phyloP scores from a whole-genome alignment of 2,113 vertebrate genomes.

The Larimichthys polyactis region DNA sequence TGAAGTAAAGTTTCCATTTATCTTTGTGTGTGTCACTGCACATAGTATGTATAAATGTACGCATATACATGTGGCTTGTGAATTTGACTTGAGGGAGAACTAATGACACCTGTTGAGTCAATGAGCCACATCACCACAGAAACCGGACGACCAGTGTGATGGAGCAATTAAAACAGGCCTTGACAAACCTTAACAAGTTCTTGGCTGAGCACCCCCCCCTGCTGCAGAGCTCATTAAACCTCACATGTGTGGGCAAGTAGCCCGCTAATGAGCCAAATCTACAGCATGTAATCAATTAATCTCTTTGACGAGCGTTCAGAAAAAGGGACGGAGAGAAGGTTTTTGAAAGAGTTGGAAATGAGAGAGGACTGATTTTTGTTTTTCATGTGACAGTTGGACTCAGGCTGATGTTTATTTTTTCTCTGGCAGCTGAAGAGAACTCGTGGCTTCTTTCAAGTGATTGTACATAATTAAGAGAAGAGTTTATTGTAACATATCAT shows the following conservation, averaged over 20 bases:
- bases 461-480: background rate
- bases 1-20: too few relatives aligned
- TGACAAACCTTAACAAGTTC: conserved; percentile 57
- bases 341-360: conserved; percentile 22
- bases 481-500: background rate
- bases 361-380: background rate
- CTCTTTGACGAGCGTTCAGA: conserved; percentile 57
- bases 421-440: background rate
- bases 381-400: conserved; percentile 3
- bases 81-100: background rate
- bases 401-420: conserved; percentile 2
- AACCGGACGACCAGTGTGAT: conserved; percentile 45
- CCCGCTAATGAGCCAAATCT: conserved; percentile 62
- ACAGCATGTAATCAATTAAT: conserved; percentile 68
- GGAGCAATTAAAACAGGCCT: conserved; percentile 51
- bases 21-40: background rate
- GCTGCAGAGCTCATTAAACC: conserved; percentile 59
- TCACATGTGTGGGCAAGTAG: conserved; percentile 51
- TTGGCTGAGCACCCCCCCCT: conserved; percentile 3
- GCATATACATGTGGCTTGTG: background rate
- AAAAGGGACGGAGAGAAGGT: background rate
- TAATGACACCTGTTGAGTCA: conserved; percentile 16
- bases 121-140: conserved; percentile 31
- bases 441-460: background rate
- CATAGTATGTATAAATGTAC: background rate